Percentiles rank a stretch among this genome's conserved stretches.
phyloP scores from a whole-genome alignment of 2,888 invertebrate genomes.

The Cordilura impudica region DNA sequence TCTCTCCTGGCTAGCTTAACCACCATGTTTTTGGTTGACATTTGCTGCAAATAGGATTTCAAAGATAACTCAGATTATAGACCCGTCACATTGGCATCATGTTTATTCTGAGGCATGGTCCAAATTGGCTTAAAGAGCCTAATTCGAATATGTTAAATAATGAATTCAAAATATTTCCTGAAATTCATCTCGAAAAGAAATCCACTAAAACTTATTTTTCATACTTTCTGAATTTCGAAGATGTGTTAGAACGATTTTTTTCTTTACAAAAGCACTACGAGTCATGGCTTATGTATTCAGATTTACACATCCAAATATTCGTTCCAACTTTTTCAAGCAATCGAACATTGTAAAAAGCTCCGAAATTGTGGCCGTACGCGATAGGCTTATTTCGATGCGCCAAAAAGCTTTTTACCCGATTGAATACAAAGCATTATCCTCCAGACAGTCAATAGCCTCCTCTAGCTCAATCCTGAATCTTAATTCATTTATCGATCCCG shows the following conservation, averaged over 20 bases:
- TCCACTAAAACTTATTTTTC: background rate
- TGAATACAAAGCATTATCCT: too few species aligned
- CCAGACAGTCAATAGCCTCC: too few species aligned
- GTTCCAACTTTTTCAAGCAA: too few species aligned
- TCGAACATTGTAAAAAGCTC: too few species aligned
- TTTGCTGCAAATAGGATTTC: constrained; percentile 44
- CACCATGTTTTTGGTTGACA: constrained; percentile 31
- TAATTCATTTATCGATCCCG: too few species aligned
- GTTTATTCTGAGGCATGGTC: constrained; percentile 16
- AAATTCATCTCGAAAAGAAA: constrained; percentile 6
- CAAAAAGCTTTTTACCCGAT: too few species aligned
- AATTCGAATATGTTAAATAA: too few species aligned
- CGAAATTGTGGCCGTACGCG: too few species aligned
- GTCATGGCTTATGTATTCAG: background rate
- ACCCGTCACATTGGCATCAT: constrained; percentile 33
- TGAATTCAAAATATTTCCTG: too few species aligned
- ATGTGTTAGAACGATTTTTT: constrained; percentile 12
- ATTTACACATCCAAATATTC: background rate
- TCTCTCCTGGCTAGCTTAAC: background rate
- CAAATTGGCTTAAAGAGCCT: background rate
- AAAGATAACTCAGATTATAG: constrained; percentile 9
- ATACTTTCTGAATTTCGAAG: constrained; percentile 4
- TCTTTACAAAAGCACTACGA: constrained; percentile 12
- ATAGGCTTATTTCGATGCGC: too few species aligned
- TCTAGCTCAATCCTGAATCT: too few species aligned